Evolutionary conservation across 2,797 vertebrate species (phyloP).

Genomic region (Peromyscus melanophrys): DNA sequence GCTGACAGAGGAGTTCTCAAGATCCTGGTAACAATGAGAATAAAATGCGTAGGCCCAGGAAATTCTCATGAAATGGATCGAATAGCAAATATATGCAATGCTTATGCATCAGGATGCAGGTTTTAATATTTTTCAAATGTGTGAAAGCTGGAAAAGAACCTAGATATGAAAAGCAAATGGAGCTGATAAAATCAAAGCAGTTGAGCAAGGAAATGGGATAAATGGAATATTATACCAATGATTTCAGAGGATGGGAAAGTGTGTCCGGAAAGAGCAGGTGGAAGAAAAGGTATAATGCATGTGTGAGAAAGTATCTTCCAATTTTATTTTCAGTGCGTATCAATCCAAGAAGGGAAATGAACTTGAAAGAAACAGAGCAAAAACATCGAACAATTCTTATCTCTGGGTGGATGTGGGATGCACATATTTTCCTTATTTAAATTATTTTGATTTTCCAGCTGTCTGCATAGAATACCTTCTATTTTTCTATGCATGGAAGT

Average conservation of each 20-base stretch:
- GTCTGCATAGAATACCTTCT: neutral
- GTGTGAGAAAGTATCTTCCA: neutral
- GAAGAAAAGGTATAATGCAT: neutral
- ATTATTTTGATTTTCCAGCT: slow-evolving; percentile 31
- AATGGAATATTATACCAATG: neutral
- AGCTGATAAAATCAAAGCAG: neutral
- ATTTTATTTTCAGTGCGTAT: neutral
- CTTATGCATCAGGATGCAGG: neutral
- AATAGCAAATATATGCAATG: neutral
- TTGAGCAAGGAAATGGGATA: neutral
- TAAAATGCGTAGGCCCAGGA: neutral
- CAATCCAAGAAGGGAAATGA: neutral
- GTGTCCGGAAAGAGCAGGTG: neutral
- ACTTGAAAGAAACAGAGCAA: neutral
- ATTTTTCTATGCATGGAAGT: slow-evolving; percentile 36
- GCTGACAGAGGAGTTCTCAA: neutral
- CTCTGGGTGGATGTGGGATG: neutral
- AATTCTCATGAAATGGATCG: neutral
- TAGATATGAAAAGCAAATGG: slow-evolving; percentile 35
- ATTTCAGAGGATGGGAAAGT: neutral
- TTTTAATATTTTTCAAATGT: slow-evolving; percentile 25
- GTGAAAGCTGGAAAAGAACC: neutral
- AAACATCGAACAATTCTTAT: neutral
- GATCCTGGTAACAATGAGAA: neutral
- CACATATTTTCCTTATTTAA: neutral